Evolutionary conservation across 2,113 vertebrate genomes (phyloP).

Genomic region (Galeopterus variegatus): DNA sequence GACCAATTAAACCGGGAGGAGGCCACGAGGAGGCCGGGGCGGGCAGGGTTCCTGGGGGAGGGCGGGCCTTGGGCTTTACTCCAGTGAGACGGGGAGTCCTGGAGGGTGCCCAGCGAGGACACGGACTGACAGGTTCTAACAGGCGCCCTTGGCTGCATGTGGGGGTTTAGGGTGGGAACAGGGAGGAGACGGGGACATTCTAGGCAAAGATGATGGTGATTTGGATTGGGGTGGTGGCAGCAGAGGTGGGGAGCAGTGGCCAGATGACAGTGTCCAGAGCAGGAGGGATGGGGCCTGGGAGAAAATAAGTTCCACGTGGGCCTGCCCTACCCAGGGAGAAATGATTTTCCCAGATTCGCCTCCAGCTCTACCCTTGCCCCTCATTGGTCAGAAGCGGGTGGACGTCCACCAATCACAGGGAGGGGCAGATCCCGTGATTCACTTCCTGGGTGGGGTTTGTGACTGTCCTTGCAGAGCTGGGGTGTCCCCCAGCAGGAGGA

Average conservation of each 20-base stretch:
- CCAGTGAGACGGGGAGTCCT: not conserved
- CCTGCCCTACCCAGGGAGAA: no score
- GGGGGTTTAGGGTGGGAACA: rapidly evolving
- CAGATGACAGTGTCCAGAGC: not conserved
- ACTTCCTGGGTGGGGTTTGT: not conserved
- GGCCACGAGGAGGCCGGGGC: no score
- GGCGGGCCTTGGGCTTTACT: no score
- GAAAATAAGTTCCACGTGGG: rapidly evolving
- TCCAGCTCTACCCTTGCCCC: no score
- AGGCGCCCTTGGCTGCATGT: not conserved
- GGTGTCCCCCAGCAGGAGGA: not conserved
- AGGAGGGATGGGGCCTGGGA: rapidly evolving
- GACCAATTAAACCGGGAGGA: not conserved
- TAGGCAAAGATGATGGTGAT: not conserved
- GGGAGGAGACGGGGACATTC: not conserved
- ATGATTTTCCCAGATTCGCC: no score
- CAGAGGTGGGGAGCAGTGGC: no score
- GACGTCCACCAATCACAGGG: no score
- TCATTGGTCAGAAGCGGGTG: not conserved
- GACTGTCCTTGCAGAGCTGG: not conserved
- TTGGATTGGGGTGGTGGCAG: not conserved
- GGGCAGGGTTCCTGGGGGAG: not conserved
- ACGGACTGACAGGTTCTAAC: not conserved
- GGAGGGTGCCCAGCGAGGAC: not conserved
- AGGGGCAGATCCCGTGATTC: not conserved